Base-by-base conservation (phyloP, 2,113 vertebrate species). In the Ancistrus triradiatus region DNA sequence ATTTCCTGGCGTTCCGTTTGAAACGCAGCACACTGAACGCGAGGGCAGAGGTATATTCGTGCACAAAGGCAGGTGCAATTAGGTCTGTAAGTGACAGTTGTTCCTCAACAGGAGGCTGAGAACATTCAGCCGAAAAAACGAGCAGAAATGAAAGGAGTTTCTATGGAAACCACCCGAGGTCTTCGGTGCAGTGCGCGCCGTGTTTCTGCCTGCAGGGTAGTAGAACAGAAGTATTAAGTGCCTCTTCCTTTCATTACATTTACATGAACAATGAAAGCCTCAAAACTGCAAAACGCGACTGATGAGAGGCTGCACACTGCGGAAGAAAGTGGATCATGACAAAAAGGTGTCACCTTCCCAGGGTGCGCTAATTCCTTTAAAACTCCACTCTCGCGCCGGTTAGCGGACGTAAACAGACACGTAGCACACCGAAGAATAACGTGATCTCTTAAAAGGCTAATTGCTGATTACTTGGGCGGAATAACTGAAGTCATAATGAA, bases 81-180 rank as follows among this genome's bases (percentile, higher is more conserved):
- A 73, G 68, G 59, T 76, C 68, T 62, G 83, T 70, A 73, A 82
- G 56, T 77, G 78, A 80, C 76, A 72, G 65, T 59, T 64, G 68
- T 57, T 77, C 76, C 60, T 65, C 73, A 76, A 74, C 69, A 73
- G 73, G 66, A 77, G 71, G 58, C 40, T 51, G 47, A 69, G 63
- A 74, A 76, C 72, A 76, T 78, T 80, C 75, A 66, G 66, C 77
- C 66, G 72, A 81, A 78, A 59, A 75, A 70, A 74, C 65, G 46
- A 64, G 66, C 8, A 46, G 49, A 43, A 66, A 67, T 70, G 35
- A 83, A 81, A 82, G 59, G 28, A 25, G 86, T 87, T 87, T 83
- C 84, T 81, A 86, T 86, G 84, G 87, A 83, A 89, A 89, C 85
- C 70, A 74, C 74, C 68, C 74, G 74, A 80, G 78, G 77, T 75